Percentiles rank a stretch among this genome's conserved stretches.
These are phyloP conservation scores for Branchinecta lindahli DNA, from an alignment of 1,140 invertebrate genomes.

Conservation along the genomic window DNA sequence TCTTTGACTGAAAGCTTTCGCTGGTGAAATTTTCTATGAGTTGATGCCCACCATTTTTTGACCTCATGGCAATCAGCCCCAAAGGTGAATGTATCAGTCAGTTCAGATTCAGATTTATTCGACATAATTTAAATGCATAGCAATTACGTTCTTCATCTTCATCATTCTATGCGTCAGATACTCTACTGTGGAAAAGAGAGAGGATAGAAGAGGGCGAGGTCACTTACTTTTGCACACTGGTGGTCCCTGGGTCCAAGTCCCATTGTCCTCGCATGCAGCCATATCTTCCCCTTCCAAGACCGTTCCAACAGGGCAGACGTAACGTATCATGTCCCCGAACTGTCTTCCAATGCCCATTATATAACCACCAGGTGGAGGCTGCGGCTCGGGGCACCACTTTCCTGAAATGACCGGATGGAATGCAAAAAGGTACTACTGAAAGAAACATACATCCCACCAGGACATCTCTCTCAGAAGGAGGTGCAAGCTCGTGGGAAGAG, in stretches of 20 bases:
- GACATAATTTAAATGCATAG: too few species aligned
- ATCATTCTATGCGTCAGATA: constrained; percentile 14
- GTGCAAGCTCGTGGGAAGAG: too few species aligned
- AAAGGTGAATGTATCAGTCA: too few species aligned
- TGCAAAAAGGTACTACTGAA: not conserved
- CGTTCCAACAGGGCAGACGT: constrained; percentile 26
- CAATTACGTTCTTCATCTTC: too few species aligned
- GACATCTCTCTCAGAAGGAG: too few species aligned
- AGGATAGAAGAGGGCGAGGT: constrained; percentile 19
- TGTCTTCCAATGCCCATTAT: constrained; percentile 22
- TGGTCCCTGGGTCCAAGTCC: constrained; percentile 22
- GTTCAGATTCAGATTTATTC: too few species aligned
- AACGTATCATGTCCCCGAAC: constrained; percentile 21
- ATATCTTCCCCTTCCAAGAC: constrained; percentile 22
- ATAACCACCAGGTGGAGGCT: constrained; percentile 22
- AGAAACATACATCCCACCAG: not conserved
- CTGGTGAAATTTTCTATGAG: too few species aligned
- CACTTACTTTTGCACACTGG: constrained; percentile 25
- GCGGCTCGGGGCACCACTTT: constrained; percentile 21
- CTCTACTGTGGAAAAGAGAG: constrained; percentile 17
- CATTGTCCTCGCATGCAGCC: constrained; percentile 23
- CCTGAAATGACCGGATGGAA: constrained; percentile 14
- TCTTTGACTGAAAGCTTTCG: too few species aligned
- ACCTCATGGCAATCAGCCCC: too few species aligned
- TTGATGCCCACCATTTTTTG: too few species aligned